Conservation (phyloP, 1,140 invertebrate species). For the Lethocerus indicus region DNA sequence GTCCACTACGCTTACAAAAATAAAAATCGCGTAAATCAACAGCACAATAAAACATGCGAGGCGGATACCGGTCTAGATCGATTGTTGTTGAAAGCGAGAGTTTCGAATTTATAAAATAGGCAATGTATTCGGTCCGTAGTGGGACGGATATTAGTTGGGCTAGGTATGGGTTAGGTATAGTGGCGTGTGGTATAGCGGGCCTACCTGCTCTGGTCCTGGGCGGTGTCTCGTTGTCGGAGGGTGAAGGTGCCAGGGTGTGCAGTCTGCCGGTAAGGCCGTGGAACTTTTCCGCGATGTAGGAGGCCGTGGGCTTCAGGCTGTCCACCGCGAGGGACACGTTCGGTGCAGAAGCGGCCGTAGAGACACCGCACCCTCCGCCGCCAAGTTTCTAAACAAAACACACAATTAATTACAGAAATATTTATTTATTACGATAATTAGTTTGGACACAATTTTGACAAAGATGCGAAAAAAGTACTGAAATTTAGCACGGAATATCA, state of each 20-base stretch:
- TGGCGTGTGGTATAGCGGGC: neutral
- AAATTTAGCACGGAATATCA: too few species aligned
- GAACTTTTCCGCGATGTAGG: slow-evolving; percentile 30
- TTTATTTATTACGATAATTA: too few species aligned
- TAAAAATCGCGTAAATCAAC: too few species aligned
- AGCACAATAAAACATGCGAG: too few species aligned
- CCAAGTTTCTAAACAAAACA: too few species aligned
- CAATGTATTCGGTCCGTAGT: neutral
- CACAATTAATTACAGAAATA: too few species aligned
- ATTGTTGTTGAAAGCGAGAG: too few species aligned
- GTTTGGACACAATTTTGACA: too few species aligned
- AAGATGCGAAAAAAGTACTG: too few species aligned
- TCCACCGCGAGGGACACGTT: neutral
- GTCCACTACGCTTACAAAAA: too few species aligned
- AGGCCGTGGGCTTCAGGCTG: slow-evolving; percentile 6
- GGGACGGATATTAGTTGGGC: neutral
- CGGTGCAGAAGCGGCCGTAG: neutral
- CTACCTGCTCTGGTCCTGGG: slow-evolving; percentile 7
- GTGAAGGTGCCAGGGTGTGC: slow-evolving; percentile 11
- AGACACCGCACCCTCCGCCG: too few species aligned
- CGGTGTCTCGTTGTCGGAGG: slow-evolving; percentile 6
- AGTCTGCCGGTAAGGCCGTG: slow-evolving; percentile 36
- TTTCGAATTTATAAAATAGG: neutral
- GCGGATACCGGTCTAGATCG: too few species aligned
- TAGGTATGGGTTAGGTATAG: neutral